These are phyloP conservation scores for Rhagonycha fulva DNA, from an alignment of 2,888 invertebrate genomes.

Conservation along the genomic window DNA sequence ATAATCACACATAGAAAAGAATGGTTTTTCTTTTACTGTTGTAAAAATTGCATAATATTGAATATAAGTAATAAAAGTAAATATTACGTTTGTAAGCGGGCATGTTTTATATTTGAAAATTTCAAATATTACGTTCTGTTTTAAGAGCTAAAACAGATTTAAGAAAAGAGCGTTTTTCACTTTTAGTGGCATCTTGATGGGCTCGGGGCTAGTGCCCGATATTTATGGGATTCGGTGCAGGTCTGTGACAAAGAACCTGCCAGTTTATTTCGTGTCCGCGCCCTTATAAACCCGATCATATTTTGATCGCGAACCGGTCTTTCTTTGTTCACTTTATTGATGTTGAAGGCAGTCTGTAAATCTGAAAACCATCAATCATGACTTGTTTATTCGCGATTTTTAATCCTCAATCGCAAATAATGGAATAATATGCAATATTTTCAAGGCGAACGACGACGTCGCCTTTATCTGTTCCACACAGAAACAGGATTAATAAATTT, in stretches of 20 bases:
- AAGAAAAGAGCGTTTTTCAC: constrained; percentile 36
- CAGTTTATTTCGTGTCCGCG: constrained; percentile 45
- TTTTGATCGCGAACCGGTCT: constrained; percentile 42
- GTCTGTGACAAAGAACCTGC: constrained; percentile 44
- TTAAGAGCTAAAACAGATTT: constrained; percentile 29
- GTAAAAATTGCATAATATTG: background rate
- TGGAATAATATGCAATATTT: constrained; percentile 36
- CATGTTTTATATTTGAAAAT: constrained; percentile 24
- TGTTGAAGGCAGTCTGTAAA: constrained; percentile 30
- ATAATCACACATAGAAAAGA: background rate
- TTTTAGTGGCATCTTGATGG: constrained; percentile 38
- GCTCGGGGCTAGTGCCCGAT: constrained; percentile 41
- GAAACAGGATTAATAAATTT: constrained; percentile 34
- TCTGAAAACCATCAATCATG: constrained; percentile 36
- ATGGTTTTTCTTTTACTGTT: background rate
- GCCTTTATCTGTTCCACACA: constrained; percentile 35
- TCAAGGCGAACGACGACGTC: constrained; percentile 28
- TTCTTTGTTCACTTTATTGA: constrained; percentile 45
- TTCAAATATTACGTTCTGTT: constrained; percentile 30
- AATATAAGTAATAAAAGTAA: constrained; percentile 6
- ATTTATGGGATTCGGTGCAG: constrained; percentile 43
- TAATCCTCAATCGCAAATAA: constrained; percentile 35
- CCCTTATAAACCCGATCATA: constrained; percentile 47
- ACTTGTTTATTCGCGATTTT: constrained; percentile 36
- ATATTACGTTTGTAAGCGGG: constrained; percentile 11